A percentile compares a stretch with the other conserved stretches of the same genome.
Conservation (phyloP, 2,113 vertebrate genomes). For the Archilochus colubris region DNA sequence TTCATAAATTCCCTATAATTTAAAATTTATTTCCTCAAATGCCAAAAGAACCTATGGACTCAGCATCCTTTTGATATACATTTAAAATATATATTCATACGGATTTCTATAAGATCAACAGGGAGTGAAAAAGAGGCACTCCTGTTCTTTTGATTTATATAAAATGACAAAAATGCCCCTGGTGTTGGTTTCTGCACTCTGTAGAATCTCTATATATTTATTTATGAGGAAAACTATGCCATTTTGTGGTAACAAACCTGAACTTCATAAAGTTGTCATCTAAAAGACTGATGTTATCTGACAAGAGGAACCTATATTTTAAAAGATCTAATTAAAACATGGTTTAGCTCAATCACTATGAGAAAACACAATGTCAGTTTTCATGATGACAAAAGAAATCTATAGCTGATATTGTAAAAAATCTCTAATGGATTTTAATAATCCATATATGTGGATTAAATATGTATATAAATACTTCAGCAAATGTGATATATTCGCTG, state of each 20-base stretch:
- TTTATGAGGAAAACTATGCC: slow-evolving; percentile 4
- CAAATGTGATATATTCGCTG: not conserved
- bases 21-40: slow-evolving; percentile 36
- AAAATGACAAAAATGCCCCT: slow-evolving; percentile 46
- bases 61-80: slow-evolving; percentile 20
- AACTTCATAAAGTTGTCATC: not conserved
- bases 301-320: not conserved
- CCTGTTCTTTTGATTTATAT: slow-evolving; percentile 36
- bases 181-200: not conserved
- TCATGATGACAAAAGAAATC: not conserved
- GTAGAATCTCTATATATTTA: slow-evolving; percentile 38
- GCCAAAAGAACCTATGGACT: slow-evolving; percentile 14
- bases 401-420: not conserved
- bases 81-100: slow-evolving; percentile 47
- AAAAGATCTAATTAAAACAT: not conserved
- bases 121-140: slow-evolving; percentile 9
- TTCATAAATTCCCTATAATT: slow-evolving; percentile 43
- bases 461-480: not conserved
- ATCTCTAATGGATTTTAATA: not conserved
- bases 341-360: not conserved
- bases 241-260: not conserved
- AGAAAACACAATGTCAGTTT: not conserved
- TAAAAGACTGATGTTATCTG: not conserved
- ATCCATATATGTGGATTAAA: not conserved
- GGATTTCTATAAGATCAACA: slow-evolving; percentile 53